Conservation (phyloP, 2,113 vertebrate genomes). For the Hipposideros armiger region DNA sequence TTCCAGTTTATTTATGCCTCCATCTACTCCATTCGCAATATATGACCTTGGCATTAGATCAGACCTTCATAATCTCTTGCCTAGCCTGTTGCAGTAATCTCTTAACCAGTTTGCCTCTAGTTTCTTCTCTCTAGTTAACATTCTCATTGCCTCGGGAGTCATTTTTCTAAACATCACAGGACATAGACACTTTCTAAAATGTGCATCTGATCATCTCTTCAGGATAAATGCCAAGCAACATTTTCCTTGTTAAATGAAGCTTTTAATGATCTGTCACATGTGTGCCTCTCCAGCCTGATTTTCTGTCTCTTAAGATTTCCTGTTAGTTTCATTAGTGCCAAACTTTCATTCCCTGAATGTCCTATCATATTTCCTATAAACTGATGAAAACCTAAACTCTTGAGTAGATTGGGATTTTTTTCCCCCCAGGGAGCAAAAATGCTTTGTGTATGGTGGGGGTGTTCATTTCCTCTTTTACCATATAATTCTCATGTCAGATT, state of each 20-base stretch:
- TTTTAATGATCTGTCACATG: background rate
- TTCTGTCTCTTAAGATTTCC: background rate
- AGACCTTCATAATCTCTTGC: background rate
- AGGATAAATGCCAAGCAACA: constrained; percentile 6
- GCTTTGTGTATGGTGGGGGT: background rate
- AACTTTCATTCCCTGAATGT: background rate
- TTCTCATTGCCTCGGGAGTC: background rate
- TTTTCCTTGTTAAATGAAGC: constrained; percentile 40
- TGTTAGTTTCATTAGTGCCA: constrained; percentile 2
- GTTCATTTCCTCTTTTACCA: background rate
- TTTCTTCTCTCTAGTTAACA: constrained; percentile 1
- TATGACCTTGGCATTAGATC: background rate
- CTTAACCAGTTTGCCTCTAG: background rate
- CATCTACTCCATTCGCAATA: background rate
- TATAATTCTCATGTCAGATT: background rate
- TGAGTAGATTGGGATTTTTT: background rate
- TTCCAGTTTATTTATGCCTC: background rate
- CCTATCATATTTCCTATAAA: background rate
- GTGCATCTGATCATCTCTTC: background rate
- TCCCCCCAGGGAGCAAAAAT: background rate
- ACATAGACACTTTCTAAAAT: background rate
- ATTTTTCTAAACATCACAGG: constrained; percentile 15
- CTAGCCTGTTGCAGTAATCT: background rate
- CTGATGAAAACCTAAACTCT: background rate
- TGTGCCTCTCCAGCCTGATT: background rate